phyloP scores from a whole-genome alignment of 2,113 vertebrate genomes.

The Synchiropus splendidus region DNA sequence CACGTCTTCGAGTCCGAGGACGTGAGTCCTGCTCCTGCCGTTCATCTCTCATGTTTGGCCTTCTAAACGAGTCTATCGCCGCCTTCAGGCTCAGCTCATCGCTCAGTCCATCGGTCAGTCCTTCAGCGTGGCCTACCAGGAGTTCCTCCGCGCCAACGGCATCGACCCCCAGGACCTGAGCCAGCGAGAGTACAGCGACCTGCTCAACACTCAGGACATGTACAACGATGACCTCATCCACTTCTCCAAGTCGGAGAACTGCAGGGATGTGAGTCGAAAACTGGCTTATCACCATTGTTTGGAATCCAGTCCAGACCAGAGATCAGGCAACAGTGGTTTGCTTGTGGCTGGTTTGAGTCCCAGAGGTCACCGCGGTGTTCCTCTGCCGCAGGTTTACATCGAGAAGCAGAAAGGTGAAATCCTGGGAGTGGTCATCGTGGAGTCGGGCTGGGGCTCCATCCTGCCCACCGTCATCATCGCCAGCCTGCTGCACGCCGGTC shows the following conservation, averaged over 20 bases:
- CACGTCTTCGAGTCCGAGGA: constrained; percentile 97
- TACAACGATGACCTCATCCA: constrained; percentile 98
- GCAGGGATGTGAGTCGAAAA: constrained; percentile 90
- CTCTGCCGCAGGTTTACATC: constrained; percentile 81
- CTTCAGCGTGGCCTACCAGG: constrained; percentile 95
- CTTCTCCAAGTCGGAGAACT: constrained; percentile 98
- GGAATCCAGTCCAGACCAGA: no score
- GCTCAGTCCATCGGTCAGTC: constrained; percentile 97
- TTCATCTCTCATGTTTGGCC: neutral
- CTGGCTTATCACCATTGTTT: no score
- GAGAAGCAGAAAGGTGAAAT: constrained; percentile 98
- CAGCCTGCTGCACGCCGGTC: constrained; percentile 94
- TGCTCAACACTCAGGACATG: constrained; percentile 99
- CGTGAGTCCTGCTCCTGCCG: constrained; percentile 59
- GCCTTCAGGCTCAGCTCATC: constrained; percentile 84
- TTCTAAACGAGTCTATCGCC: neutral
- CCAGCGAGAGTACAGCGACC: constrained; percentile 94
- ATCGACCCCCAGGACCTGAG: constrained; percentile 96
- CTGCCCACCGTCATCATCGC: constrained; percentile 96
- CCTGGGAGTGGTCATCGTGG: constrained; percentile 90
- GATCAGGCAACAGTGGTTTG: no score
- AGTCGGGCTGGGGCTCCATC: constrained; percentile 97
- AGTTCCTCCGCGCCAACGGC: constrained; percentile 92
- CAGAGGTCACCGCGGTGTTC: no score
- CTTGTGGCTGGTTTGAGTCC: no score